Conservation (phyloP, 2,113 vertebrate genomes). For the Talpa occidentalis region DNA sequence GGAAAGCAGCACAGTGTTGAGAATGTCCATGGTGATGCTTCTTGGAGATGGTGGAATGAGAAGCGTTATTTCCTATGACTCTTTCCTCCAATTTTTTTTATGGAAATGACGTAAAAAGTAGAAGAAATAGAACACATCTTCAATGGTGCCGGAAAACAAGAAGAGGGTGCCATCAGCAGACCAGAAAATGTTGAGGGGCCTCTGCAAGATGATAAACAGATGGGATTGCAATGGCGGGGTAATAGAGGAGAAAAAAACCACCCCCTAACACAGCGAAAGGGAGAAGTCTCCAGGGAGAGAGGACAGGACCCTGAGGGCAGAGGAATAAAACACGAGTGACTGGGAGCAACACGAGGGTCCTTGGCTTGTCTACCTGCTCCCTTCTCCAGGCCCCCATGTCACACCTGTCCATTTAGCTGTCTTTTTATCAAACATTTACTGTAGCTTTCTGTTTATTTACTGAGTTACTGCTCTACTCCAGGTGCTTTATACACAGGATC, state of each 20-base stretch:
- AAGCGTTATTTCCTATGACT: neutral
- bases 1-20: neutral
- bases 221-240: neutral
- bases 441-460: neutral
- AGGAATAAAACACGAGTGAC: neutral
- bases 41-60: neutral
- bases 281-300: neutral
- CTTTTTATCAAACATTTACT: neutral
- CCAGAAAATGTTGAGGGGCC: neutral
- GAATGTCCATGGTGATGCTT: neutral
- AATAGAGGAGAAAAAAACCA: neutral
- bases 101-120: neutral
- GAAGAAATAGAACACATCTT: neutral
- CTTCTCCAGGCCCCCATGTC: neutral
- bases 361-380: neutral
- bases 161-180: neutral
- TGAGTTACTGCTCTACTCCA: neutral
- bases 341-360: neutral
- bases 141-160: neutral
- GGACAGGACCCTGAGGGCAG: too few species aligned
- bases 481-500: neutral
- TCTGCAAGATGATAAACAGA: neutral
- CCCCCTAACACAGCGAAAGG: neutral
- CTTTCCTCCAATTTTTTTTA: neutral
- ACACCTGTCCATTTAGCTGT: neutral